A percentile compares a stretch with the other conserved stretches of the same genome.
Conservation (phyloP, 2,113 vertebrate genomes). For the Caranx ignobilis region DNA sequence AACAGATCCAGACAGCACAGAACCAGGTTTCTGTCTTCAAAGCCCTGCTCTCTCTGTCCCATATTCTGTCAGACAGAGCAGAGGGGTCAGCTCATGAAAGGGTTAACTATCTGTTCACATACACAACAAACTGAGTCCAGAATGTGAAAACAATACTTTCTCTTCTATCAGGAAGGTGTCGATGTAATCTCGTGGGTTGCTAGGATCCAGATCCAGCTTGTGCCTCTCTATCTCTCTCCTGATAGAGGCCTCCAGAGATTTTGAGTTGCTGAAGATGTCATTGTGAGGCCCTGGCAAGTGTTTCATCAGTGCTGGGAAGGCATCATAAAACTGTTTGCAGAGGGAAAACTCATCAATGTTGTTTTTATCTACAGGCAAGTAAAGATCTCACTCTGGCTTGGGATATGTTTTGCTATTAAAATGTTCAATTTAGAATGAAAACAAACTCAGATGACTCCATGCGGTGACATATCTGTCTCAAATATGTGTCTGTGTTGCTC, state of each 20-base stretch:
- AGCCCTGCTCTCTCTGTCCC: conserved; percentile 61
- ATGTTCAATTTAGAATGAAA: background rate
- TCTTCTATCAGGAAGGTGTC: conserved; percentile 87
- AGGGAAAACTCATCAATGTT: background rate
- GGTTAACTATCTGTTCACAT: background rate
- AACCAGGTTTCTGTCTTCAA: conserved; percentile 86
- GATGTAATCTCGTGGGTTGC: conserved; percentile 85
- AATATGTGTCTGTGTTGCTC: background rate
- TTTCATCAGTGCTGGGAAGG: conserved; percentile 84
- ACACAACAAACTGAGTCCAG: background rate
- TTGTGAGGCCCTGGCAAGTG: conserved; percentile 87
- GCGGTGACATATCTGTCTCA: background rate
- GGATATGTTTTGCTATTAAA: background rate
- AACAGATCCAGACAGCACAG: conserved; percentile 91
- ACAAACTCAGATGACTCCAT: background rate
- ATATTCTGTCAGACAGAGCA: conserved; percentile 41
- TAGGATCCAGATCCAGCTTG: conserved; percentile 84
- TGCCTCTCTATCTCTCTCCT: conserved; percentile 79
- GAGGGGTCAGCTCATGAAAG: background rate
- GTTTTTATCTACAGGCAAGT: background rate
- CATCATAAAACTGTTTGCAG: conserved; percentile 82
- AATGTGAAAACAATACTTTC: conserved; percentile 73
- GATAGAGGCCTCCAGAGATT: conserved; percentile 71
- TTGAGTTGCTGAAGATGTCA: conserved; percentile 74
- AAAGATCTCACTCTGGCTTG: background rate